Conservation (phyloP, 1,140 invertebrate species). For the Drosophila guanche region DNA sequence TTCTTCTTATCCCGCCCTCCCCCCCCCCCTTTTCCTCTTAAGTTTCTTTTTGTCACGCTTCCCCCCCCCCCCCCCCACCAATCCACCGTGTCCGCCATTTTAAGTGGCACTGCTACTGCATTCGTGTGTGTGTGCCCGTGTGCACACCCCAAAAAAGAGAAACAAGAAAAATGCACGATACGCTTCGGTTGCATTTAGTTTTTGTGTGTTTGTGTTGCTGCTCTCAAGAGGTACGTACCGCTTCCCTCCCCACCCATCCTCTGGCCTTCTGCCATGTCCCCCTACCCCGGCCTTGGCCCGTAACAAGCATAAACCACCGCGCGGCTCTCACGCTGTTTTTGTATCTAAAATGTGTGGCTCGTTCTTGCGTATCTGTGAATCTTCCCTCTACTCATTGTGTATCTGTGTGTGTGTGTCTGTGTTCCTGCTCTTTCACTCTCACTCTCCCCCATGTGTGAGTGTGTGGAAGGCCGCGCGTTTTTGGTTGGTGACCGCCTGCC, state of each 20-base stretch:
- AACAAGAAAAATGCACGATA: conserved; percentile 31
- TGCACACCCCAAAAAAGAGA: conserved; percentile 11
- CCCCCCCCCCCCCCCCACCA: too few species aligned
- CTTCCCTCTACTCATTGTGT: background rate
- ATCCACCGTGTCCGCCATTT: conserved; percentile 16
- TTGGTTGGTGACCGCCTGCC: conserved; percentile 72
- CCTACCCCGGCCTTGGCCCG: conserved; percentile 21
- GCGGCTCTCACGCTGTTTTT: conserved; percentile 47
- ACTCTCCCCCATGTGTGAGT: conserved; percentile 20
- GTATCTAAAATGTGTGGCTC: too few species aligned
- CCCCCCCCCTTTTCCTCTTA: too few species aligned
- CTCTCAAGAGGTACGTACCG: background rate
- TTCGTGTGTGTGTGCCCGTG: too few species aligned
- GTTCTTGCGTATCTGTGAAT: too few species aligned
- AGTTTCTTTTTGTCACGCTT: too few species aligned
- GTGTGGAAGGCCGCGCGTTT: conserved; percentile 70
- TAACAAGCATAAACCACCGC: conserved; percentile 77
- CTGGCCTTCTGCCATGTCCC: background rate
- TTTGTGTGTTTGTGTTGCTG: conserved; percentile 15
- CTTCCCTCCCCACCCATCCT: conserved; percentile 2
- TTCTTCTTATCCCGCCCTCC: too few species aligned
- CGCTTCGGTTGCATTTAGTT: conserved; percentile 42
- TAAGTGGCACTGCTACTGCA: conserved; percentile 15
- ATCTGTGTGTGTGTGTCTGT: background rate
- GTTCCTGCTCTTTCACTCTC: background rate